Conservation (phyloP, 2,113 vertebrate species). For the Archilochus colubris region DNA sequence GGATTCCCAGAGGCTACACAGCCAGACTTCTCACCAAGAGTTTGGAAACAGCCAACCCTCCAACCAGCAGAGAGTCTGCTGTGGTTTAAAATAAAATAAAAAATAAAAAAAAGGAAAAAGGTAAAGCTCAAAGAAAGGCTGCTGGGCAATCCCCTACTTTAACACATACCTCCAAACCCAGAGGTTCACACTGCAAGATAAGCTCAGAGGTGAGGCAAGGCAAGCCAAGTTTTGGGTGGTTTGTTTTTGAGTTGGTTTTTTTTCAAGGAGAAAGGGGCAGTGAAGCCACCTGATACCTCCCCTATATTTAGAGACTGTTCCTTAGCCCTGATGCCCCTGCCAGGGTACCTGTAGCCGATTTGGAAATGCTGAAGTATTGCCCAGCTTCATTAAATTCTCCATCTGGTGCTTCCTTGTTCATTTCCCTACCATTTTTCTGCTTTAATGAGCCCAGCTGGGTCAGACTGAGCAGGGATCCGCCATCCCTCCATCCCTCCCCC, state of each 20-base stretch:
- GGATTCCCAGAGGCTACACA: background rate
- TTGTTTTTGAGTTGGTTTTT: background rate
- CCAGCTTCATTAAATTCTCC: conserved; percentile 18
- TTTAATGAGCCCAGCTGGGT: conserved; percentile 20
- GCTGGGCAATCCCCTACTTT: background rate
- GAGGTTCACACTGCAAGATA: background rate
- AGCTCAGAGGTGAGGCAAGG: background rate
- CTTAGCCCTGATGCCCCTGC: background rate
- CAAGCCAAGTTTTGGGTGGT: background rate
- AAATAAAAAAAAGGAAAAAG: background rate
- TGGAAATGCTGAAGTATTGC: background rate
- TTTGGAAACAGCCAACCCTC: background rate
- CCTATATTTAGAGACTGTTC: conserved; percentile 36
- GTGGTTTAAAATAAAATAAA: background rate
- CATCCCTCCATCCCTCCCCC: background rate
- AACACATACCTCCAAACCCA: background rate
- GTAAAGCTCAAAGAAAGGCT: background rate
- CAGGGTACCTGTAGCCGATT: conserved; percentile 1
- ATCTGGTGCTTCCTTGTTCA: background rate
- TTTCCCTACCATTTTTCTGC: conserved; percentile 6
- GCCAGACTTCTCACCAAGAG: background rate
- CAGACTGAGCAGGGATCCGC: background rate
- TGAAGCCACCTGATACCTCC: conserved; percentile 19
- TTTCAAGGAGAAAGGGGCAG: conserved; percentile 38
- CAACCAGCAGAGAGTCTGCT: background rate